Conservation (phyloP, 30 jellyfish, hydroid and myxozoan genomes). For the Aurelia sp. region DNA sequence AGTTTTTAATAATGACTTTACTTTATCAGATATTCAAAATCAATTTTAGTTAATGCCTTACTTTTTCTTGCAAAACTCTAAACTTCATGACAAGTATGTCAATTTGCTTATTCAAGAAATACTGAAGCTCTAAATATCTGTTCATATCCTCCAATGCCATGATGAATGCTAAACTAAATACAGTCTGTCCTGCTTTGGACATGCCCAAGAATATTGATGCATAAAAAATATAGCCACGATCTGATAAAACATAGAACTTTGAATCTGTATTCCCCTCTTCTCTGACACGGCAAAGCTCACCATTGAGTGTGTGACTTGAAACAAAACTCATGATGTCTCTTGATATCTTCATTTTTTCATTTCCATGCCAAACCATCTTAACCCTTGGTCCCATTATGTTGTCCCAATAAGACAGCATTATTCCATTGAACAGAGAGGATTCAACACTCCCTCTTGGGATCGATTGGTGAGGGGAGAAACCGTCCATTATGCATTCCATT, state of each 20-base stretch:
- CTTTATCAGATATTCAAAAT: too few species aligned
- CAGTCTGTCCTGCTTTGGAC: slow-evolving; percentile 76
- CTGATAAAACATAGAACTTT: slow-evolving; percentile 73
- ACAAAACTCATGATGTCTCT: slow-evolving; percentile 64
- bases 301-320: slow-evolving; percentile 86
- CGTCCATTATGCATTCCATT: background rate
- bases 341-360: slow-evolving; percentile 51
- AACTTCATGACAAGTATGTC: slow-evolving; percentile 55
- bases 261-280: slow-evolving; percentile 75
- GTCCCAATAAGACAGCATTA: slow-evolving; percentile 86
- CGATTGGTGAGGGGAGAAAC: background rate
- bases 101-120: slow-evolving; percentile 57
- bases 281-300: slow-evolving; percentile 84
- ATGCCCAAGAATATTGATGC: slow-evolving; percentile 78
- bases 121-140: slow-evolving; percentile 66
- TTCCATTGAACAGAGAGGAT: slow-evolving; percentile 73
- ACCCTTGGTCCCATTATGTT: slow-evolving; percentile 89
- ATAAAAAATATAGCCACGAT: slow-evolving; percentile 73
- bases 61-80: slow-evolving; percentile 88
- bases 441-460: background rate
- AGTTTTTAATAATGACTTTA: too few species aligned
- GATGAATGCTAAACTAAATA: slow-evolving; percentile 73
- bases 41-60: slow-evolving; percentile 1
- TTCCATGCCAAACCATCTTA: slow-evolving; percentile 79
- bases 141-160: slow-evolving; percentile 73